Evolutionary conservation across 1,140 invertebrate genomes (phyloP), one percentile per base, ranked within the genome.

Genomic region (Formica selysi): DNA sequence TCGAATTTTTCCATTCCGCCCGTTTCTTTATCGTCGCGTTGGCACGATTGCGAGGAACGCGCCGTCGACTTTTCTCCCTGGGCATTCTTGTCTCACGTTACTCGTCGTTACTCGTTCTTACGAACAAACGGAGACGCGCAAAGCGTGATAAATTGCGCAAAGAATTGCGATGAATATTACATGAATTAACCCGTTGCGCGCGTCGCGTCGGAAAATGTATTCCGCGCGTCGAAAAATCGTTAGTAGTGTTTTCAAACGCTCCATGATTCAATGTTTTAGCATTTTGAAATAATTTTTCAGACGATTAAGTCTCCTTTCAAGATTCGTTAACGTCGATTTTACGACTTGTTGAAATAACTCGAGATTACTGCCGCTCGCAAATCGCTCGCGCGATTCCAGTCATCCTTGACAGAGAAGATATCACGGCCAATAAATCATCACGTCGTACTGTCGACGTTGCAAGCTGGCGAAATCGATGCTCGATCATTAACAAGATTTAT

Each of bases 401-500:
- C 51, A 36, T 83, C 61, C 51, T 41, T 26, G 44, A 38, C 29
- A 38, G 54, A 8, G 38, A 62, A 73, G 79, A 26, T 73, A 83
- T 83, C 68, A 22, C 51, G 79, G 32, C 36, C 54, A 48, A 83
- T 83, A 61, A 83, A 74, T 83, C 79, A 83, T 62, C 79, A 38
- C 78, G 68, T 83, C 51, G 67, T 38, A 44, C 41, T 61, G 79
- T 81, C 79, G 68, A 73, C 68, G 54, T 48, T 32, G 68, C 79
- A 83, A 83, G 79, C 54, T 83, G 68, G 59, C 44, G 62, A 89
- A 91, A 90, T 91, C 89, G 79, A 91, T 90, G 84, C 64, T 62
- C 48, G 89, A 79, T 92, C 91, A 86, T 91, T 91, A 87, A 70
- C 59, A 41, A 79, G 86, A 90, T 91, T 90, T 86, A 88, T 88